Evolutionary conservation across 2,113 vertebrate genomes (phyloP), one percentile per base, ranked within the genome.

Genomic region (Oreocharis arfaki): DNA sequence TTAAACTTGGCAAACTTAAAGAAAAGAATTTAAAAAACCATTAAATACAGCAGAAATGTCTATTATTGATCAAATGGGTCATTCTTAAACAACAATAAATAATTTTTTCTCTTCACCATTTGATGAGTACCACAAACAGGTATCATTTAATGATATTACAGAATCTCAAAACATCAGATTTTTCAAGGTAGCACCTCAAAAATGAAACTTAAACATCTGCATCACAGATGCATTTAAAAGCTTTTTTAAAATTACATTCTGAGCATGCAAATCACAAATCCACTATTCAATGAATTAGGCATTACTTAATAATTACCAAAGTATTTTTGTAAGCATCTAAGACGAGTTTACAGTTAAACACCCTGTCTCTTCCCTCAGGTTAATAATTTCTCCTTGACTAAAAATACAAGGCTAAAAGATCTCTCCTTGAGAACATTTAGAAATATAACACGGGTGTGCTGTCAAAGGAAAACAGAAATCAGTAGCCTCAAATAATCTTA

Each of bases 1-100:
- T 99, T 97, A 99, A 98, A 74, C 99, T 99, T 16, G 99, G 99
- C 97, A 99, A 98, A 98, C 99, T 99, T 97, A 52, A 97, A 42
- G 78, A 88, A 91, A 77, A 84, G n/a, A 94, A 95, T 61, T 44
- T 6, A 94, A 91, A 87, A 57, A 44, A 26, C 42, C 35, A 53
- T 96, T 97, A 97, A 80, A 74, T 65, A 61, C 21, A 78, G 21
- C 39, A 91, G 13, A 22, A 78, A 12, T 77, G 7, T 15, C 37
- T 76, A 37, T 41, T 82, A 60, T 16, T 61, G 32, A 87, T 46
- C 35, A 70, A 77, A 84, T 23, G 6, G 20, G 16, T 85, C 12
- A 50, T 64, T 75, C 56, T 59, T 15, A 63, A 63, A 50, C 14
- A 10, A 17, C 21, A 91, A 44, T 24, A 80, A 0, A 3, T 52